Percentiles rank a stretch among this genome's conserved stretches.
Evolutionary conservation across 2,797 vertebrate species (phyloP).

Genomic region (Pseudomugil tenellus): DNA sequence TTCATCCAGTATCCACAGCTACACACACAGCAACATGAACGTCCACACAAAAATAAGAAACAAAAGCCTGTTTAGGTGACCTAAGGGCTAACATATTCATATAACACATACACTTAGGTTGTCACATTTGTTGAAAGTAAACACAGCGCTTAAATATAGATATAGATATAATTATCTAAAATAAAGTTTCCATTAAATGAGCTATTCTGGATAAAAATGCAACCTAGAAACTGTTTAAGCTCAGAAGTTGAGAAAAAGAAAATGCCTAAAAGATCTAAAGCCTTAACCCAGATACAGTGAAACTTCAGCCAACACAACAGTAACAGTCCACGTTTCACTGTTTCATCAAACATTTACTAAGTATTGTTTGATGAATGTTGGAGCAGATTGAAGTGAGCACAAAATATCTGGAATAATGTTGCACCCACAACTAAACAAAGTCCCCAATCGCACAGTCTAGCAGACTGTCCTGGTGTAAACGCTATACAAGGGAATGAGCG

Average conservation of each 20-base stretch:
- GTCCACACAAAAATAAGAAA: slow-evolving; percentile 11
- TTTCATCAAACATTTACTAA: slow-evolving; percentile 46
- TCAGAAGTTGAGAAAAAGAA: background rate
- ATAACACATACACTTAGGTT: slow-evolving; percentile 9
- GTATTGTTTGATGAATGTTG: background rate
- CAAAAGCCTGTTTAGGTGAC: slow-evolving; percentile 43
- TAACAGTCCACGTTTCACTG: slow-evolving; percentile 17
- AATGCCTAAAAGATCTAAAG: background rate
- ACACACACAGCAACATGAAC: slow-evolving; percentile 13
- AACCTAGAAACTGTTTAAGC: background rate
- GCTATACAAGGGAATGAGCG: background rate
- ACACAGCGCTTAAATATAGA: slow-evolving; percentile 17
- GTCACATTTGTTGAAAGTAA: slow-evolving; percentile 46
- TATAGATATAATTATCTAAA: background rate
- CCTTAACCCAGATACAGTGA: slow-evolving; percentile 14
- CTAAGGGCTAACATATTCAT: slow-evolving; percentile 42
- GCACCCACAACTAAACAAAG: too few relatives aligned
- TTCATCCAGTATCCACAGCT: slow-evolving; percentile 52
- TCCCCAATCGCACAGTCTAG: too few relatives aligned
- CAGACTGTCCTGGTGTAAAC: too few relatives aligned
- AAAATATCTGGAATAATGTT: too few relatives aligned
- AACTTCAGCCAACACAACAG: slow-evolving; percentile 33
- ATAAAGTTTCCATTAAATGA: background rate
- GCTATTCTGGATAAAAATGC: background rate
- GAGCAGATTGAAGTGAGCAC: too few relatives aligned